Evolutionary conservation across 2,113 vertebrate species (phyloP).

Genomic region (Cyprinodon brontotheroides): DNA sequence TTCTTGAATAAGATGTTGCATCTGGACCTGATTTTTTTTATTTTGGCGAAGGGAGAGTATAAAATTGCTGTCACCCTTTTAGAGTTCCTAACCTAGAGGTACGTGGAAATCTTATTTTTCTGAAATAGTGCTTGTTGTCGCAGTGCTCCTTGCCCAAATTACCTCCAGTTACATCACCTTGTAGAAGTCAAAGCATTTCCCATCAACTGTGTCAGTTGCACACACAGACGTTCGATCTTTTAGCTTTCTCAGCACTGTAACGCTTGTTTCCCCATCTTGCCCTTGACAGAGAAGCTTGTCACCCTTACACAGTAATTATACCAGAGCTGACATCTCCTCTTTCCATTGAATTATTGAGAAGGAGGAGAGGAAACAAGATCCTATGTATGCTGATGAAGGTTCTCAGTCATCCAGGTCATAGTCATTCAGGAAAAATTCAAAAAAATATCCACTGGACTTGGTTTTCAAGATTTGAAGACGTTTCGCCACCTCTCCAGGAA

Average conservation of each 20-base stretch:
- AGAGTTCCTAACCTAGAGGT: constrained; percentile 10
- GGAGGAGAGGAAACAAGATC: constrained; percentile 63
- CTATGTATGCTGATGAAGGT: no score
- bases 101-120: constrained; percentile 32
- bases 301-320: constrained; percentile 75
- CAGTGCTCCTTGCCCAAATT: constrained; percentile 26
- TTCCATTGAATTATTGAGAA: constrained; percentile 77
- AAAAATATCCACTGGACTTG: no score
- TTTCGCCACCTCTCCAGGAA: no score
- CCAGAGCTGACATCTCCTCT: constrained; percentile 69
- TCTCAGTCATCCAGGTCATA: no score
- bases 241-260: constrained; percentile 39
- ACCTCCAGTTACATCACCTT: constrained; percentile 61
- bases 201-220: constrained; percentile 9
- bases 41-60: neutral
- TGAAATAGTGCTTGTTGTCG: constrained; percentile 29
- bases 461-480: no score
- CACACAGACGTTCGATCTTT: constrained; percentile 29
- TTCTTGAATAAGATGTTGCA: constrained; percentile 17
- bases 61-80: constrained; percentile 6
- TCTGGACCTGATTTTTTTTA: constrained; percentile 8
- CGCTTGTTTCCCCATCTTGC: constrained; percentile 49
- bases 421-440: no score
- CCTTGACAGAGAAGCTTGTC: constrained; percentile 74
- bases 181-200: constrained; percentile 29